Evolutionary conservation across 1,140 invertebrate genomes (phyloP).

Genomic region (Anagrus nilaparvatae): DNA sequence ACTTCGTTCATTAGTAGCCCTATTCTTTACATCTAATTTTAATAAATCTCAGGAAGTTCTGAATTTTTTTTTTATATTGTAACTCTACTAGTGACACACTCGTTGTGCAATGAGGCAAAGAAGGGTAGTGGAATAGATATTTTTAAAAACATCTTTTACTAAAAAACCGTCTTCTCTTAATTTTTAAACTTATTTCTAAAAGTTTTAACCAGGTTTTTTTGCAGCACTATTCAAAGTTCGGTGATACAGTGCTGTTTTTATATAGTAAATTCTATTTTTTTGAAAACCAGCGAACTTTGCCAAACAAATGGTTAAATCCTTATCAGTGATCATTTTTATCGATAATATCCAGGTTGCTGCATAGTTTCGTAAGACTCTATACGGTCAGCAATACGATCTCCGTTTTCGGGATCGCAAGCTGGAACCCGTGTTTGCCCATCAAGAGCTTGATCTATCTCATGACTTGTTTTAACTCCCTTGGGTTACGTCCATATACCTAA

Average conservation of each 20-base stretch:
- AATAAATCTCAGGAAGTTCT: slow-evolving; percentile 14
- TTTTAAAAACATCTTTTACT: slow-evolving; percentile 11
- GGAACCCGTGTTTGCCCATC: no score
- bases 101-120: slow-evolving; percentile 17
- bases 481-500: no score
- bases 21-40: slow-evolving; percentile 10
- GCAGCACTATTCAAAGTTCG: slow-evolving; percentile 15
- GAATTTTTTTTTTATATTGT: slow-evolving; percentile 12
- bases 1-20: slow-evolving; percentile 6
- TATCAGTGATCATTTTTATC: slow-evolving; percentile 15
- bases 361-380: slow-evolving; percentile 17
- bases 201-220: slow-evolving; percentile 16
- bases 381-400: no score
- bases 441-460: no score
- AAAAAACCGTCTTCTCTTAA: slow-evolving; percentile 6
- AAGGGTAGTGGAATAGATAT: slow-evolving; percentile 13
- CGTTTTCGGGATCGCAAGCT: no score
- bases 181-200: slow-evolving; percentile 15
- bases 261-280: slow-evolving; percentile 14
- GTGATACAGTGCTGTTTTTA: slow-evolving; percentile 14
- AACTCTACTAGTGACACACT: slow-evolving; percentile 14
- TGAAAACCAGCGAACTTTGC: slow-evolving; percentile 9
- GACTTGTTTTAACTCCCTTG: no score
- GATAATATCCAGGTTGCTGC: slow-evolving; percentile 17
- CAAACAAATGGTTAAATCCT: slow-evolving; percentile 15